Percentiles rank a stretch among this genome's conserved stretches.
Conservation (phyloP, 2,113 vertebrate species). For the Sialia sialis region DNA sequence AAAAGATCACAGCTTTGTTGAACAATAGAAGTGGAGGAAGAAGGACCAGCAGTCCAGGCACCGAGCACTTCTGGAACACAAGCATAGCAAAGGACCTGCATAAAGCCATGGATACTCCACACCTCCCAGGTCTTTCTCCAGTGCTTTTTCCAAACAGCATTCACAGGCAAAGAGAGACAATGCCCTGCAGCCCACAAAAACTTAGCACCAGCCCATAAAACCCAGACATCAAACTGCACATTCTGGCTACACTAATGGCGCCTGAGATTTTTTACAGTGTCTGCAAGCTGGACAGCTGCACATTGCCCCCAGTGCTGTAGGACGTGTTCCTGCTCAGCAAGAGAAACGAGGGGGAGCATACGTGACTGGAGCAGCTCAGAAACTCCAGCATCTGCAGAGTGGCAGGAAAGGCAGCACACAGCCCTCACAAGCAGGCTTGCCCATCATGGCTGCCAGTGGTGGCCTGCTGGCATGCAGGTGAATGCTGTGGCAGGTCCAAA, state of each 20-base stretch:
- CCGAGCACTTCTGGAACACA: background rate
- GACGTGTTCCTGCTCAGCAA: background rate
- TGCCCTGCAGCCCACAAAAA: background rate
- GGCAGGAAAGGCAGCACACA: background rate
- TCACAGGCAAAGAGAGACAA: background rate
- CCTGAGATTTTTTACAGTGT: background rate
- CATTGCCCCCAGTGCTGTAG: background rate
- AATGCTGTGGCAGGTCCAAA: background rate
- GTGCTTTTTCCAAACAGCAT: background rate
- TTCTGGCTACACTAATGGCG: accelerated
- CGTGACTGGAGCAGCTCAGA: background rate
- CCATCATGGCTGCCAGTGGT: background rate
- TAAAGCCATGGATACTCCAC: background rate
- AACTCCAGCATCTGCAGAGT: background rate
- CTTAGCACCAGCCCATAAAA: background rate
- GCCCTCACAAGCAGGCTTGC: background rate
- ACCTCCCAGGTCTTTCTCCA: background rate
- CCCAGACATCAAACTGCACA: accelerated
- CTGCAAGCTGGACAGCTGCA: accelerated
- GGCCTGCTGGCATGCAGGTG: background rate
- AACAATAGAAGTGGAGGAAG: background rate
- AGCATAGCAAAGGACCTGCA: background rate
- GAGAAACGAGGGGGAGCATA: background rate
- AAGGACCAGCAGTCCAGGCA: background rate
- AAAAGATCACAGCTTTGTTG: background rate